Conservation (phyloP, 2,888 invertebrate species). For the Cinara cedri region DNA sequence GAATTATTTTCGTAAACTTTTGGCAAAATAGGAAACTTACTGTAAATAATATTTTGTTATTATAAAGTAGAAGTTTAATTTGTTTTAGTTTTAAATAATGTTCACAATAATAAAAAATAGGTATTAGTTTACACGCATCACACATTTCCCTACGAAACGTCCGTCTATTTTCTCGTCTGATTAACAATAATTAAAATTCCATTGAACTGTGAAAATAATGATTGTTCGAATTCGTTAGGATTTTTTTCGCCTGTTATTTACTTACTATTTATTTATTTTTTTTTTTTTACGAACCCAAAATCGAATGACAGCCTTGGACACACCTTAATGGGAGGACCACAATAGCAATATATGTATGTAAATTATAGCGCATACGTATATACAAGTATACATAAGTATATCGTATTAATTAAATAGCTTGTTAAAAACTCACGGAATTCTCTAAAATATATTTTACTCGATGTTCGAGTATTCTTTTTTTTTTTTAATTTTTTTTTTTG, state of each 20-base stretch:
- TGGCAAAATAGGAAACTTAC: too few species aligned
- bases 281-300: not conserved
- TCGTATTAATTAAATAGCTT: too few species aligned
- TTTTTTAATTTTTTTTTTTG: not conserved
- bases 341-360: not conserved
- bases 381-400: too few species aligned
- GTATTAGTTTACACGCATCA: too few species aligned
- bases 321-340: not conserved
- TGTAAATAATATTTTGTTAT: too few species aligned
- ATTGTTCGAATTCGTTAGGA: not conserved
- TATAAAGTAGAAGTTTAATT: too few species aligned
- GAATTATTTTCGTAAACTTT: too few species aligned
- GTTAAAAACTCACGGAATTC: not conserved
- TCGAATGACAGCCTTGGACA: constrained; percentile 5
- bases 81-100: too few species aligned
- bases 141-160: not conserved
- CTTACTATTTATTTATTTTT: too few species aligned
- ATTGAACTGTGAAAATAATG: constrained; percentile 17
- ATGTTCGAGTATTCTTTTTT: not conserved
- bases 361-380: not conserved
- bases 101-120: too few species aligned
- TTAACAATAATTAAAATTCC: constrained; percentile 4
- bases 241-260: too few species aligned
- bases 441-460: not conserved
- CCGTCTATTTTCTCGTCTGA: not conserved